phyloP scores from a whole-genome alignment of 2,113 vertebrate genomes.

The Bucco capensis region DNA sequence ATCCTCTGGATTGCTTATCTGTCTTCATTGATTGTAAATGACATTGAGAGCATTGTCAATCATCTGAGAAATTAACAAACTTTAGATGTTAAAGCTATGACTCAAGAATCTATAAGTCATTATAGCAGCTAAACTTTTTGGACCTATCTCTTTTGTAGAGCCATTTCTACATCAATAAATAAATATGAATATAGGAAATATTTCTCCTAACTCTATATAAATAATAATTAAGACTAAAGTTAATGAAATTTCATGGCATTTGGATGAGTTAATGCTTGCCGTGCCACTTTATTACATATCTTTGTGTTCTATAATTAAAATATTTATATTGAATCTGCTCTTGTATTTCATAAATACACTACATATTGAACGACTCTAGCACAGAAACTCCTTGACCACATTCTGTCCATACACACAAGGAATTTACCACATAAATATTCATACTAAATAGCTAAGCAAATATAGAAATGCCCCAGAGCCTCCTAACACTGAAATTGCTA shows the following conservation, averaged over 20 bases:
- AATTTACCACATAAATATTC: constrained; percentile 24
- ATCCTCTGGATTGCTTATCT: not conserved
- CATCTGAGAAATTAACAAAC: not conserved
- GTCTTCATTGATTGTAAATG: not conserved
- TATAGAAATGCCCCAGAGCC: constrained; percentile 39
- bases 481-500: constrained; percentile 44
- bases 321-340: not conserved
- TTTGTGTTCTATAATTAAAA: not conserved
- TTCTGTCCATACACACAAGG: constrained; percentile 12
- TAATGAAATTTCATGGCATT: not conserved
- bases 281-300: not conserved
- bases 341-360: constrained; percentile 29
- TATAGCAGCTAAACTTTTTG: not conserved
- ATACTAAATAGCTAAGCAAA: constrained; percentile 41
- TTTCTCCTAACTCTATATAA: not conserved
- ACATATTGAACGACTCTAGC: constrained; percentile 8
- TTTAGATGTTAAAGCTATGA: not conserved
- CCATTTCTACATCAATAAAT: not conserved
- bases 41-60: not conserved
- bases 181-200: not conserved
- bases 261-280: not conserved
- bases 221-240: not conserved
- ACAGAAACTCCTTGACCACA: constrained; percentile 45
- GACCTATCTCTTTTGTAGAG: not conserved
- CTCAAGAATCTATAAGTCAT: not conserved